These are phyloP conservation scores for Tanypteryx hageni DNA, from an alignment of 2,888 invertebrate genomes.

Conservation along the genomic window DNA sequence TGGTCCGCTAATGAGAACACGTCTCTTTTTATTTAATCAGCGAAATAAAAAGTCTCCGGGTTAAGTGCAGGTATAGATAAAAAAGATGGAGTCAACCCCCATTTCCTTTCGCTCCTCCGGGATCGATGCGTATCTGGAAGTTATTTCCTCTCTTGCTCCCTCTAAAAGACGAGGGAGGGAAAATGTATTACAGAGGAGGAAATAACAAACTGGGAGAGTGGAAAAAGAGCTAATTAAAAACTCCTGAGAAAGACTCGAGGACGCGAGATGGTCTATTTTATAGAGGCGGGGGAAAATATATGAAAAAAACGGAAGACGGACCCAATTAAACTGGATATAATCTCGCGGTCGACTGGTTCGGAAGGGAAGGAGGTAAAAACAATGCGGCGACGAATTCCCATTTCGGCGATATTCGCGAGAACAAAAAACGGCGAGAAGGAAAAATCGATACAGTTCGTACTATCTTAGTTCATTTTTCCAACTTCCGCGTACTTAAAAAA, in stretches of 20 bases:
- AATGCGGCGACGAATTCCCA: not conserved
- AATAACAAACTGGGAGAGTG: not conserved
- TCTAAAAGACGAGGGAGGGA: not conserved
- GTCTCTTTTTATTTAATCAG: not conserved
- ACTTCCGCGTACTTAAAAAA: not conserved
- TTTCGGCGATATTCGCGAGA: not conserved
- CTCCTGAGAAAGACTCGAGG: not conserved
- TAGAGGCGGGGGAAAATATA: not conserved
- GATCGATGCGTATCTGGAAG: not conserved
- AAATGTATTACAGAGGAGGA: not conserved
- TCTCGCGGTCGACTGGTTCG: not conserved
- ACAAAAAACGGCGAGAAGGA: not conserved
- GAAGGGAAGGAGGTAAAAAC: not conserved
- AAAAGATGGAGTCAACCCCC: not conserved
- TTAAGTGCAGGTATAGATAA: not conserved
- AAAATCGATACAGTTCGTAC: not conserved
- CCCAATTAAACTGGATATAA: conserved; percentile 16
- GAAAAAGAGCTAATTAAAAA: not conserved
- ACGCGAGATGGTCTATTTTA: not conserved
- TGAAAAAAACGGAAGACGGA: not conserved
- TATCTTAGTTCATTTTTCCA: not conserved
- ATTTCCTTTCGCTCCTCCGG: not conserved
- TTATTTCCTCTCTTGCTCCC: not conserved
- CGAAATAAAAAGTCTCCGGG: not conserved
- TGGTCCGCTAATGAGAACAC: not conserved